Evolutionary conservation across 2,888 invertebrate species (phyloP), one percentile per base, ranked within the genome.

Genomic region (Rhynchonema sp.): DNA sequence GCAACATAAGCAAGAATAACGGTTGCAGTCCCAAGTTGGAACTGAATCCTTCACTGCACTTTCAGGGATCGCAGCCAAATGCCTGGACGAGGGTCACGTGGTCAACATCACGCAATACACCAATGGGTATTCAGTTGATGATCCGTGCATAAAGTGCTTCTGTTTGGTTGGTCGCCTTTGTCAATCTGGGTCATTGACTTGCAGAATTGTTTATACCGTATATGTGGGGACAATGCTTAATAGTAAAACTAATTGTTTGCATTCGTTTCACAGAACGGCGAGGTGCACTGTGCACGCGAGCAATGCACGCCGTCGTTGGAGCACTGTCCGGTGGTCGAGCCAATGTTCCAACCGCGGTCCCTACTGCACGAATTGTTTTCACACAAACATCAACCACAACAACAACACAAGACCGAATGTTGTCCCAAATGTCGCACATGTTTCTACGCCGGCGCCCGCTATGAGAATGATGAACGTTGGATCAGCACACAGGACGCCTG

Each of bases 401-500:
- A 64, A 61, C n/a, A n/a, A 38, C 9, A 38, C 38, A 38, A 6
- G 9, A 38, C 9, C 38, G 38, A 38, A n/a, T 61, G 62, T 57
- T 59, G 61, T 30, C 30, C 55, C 20, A n/a, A 49, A 26, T 62
- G 62, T 30, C 55, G 38, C 20, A 55, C 57, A 20, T 64, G 64
- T 56, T 38, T 49, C 29, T 64, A 64, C 46, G 52, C 62, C 25
- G 64, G 63, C 17, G 46, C 46, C 17, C 20, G 29, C n/a, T 62
- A 63, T 26, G 54, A 57, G 28, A 64, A 61, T 46, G 61, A 58
- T n/a, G 59, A 64, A 38, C 60, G 56, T 2, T 64, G 64, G 64
- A 46, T 30, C 20, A 62, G 63, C 55, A 29, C 30, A 26, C 60
- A 62, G 49, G 62, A 62, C 53, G 25, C 63, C 2, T 64, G 64